These are phyloP conservation scores for Amphibalanus amphitrite DNA, from an alignment of 1,140 invertebrate genomes.

Conservation along the genomic window DNA sequence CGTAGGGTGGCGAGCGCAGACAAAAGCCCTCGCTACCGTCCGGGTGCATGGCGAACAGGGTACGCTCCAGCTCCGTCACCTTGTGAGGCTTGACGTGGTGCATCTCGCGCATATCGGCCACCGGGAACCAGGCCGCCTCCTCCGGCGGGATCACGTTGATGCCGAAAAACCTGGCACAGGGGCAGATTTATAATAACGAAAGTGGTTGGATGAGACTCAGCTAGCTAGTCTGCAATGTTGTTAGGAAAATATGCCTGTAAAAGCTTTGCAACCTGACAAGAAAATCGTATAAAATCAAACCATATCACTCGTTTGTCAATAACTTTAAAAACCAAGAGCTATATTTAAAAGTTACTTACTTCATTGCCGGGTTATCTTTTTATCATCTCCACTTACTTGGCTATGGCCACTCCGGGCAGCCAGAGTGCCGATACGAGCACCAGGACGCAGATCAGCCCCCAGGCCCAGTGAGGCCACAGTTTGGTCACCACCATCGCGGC, in stretches of 20 bases:
- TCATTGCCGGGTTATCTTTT: no score
- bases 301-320: no score
- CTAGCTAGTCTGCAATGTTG: no score
- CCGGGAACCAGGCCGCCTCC: constrained; percentile 79
- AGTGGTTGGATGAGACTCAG: no score
- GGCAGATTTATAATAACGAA: no score
- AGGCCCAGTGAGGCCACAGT: constrained; percentile 61
- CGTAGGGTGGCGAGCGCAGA: constrained; percentile 48
- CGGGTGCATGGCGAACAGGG: constrained; percentile 62
- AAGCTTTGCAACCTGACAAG: no score
- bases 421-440: constrained; percentile 64
- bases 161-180: constrained; percentile 43
- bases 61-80: constrained; percentile 51
- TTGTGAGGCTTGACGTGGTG: constrained; percentile 62
- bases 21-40: constrained; percentile 66
- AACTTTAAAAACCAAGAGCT: no score
- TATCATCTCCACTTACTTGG: constrained; percentile 40
- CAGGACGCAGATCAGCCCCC: constrained; percentile 52
- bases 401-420: constrained; percentile 67
- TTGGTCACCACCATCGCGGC: constrained; percentile 50
- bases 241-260: no score
- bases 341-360: no score
- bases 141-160: constrained; percentile 69
- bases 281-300: no score
- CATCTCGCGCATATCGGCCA: constrained; percentile 68